phyloP scores from a whole-genome alignment of 2,888 invertebrate genomes.

The Acronicta leporina region DNA sequence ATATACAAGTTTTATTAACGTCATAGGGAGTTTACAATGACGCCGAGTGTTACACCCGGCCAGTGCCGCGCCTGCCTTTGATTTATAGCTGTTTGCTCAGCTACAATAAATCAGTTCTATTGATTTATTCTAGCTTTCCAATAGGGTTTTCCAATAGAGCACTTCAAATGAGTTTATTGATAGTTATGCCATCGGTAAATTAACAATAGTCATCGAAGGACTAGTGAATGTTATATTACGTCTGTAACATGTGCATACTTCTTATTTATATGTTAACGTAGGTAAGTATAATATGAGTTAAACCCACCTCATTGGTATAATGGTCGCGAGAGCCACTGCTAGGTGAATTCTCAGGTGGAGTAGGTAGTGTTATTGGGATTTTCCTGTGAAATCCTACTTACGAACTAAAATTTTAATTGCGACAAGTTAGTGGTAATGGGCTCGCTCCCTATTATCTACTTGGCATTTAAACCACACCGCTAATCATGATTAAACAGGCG shows the following conservation, averaged over 20 bases:
- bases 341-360: no score
- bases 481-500: no score
- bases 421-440: no score
- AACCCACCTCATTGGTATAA: no score
- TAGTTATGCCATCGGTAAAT: conserved; percentile 27
- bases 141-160: conserved; percentile 52
- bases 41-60: conserved; percentile 22
- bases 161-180: conserved; percentile 57
- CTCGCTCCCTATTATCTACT: no score
- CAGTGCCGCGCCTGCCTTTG: conserved; percentile 63
- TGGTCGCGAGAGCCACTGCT: no score
- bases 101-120: conserved; percentile 79
- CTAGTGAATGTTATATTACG: background rate
- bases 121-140: conserved; percentile 72
- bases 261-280: no score
- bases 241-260: background rate
- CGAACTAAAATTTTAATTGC: no score
- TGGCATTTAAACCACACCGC: no score
- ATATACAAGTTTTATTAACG: conserved; percentile 24
- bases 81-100: conserved; percentile 80
- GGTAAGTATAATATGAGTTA: no score
- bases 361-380: no score
- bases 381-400: no score
- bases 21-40: conserved; percentile 24
- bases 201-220: conserved; percentile 7